Evolutionary conservation across 2,888 invertebrate genomes (phyloP).

Genomic region (Salpingus planirostris): DNA sequence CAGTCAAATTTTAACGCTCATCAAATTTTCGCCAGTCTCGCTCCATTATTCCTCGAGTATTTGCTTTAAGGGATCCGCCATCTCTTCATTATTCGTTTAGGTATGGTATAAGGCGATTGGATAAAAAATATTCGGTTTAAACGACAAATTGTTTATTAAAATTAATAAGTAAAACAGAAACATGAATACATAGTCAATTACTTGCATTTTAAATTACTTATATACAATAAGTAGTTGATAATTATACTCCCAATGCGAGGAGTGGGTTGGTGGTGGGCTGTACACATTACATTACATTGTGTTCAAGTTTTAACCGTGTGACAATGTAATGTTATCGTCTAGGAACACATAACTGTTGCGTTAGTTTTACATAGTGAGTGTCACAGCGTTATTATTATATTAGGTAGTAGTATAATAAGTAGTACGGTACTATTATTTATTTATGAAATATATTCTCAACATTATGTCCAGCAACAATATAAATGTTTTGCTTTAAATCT

Average conservation of each 20-base stretch:
- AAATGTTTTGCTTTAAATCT: no score
- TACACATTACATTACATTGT: constrained; percentile 32
- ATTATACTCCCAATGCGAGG: constrained; percentile 36
- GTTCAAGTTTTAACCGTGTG: constrained; percentile 30
- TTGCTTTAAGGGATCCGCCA: background rate
- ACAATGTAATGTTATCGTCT: constrained; percentile 38
- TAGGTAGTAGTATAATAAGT: constrained; percentile 6
- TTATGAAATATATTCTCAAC: constrained; percentile 7
- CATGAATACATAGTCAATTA: constrained; percentile 41
- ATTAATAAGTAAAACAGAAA: constrained; percentile 46
- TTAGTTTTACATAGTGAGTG: constrained; percentile 20
- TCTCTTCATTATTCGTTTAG: no score
- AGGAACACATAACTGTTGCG: constrained; percentile 30
- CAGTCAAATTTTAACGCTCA: constrained; percentile 34
- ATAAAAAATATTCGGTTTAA: no score
- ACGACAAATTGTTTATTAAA: constrained; percentile 45
- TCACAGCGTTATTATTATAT: constrained; percentile 18
- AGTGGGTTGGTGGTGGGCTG: constrained; percentile 29
- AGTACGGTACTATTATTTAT: constrained; percentile 1
- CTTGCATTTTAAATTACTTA: constrained; percentile 38
- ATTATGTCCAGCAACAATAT: no score
- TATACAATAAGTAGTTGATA: constrained; percentile 37
- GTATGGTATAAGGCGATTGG: no score
- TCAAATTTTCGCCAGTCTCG: constrained; percentile 17
- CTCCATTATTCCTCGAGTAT: background rate